Conservation (phyloP, 2,888 invertebrate genomes). For the Drosophila infuscata region DNA sequence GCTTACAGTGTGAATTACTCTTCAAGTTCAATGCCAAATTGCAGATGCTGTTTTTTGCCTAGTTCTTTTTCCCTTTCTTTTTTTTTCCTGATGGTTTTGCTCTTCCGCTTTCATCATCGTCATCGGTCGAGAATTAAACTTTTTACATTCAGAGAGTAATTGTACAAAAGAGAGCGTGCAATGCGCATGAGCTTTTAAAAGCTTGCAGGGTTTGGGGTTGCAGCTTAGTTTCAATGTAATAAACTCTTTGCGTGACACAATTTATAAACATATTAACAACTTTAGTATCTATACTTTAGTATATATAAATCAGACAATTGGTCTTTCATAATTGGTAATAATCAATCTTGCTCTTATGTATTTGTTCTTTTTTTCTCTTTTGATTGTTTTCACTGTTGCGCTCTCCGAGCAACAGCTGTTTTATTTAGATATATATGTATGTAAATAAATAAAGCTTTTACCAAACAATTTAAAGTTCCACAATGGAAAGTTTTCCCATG, state of each 20-base stretch:
- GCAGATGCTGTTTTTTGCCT: constrained; percentile 32
- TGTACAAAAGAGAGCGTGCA: constrained; percentile 24
- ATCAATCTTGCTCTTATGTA: background rate
- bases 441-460: constrained; percentile 2
- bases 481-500: constrained; percentile 61
- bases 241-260: background rate
- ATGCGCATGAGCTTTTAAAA: constrained; percentile 30
- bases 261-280: background rate
- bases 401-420: constrained; percentile 19
- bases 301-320: background rate
- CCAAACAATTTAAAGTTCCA: constrained; percentile 1
- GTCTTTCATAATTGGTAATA: constrained; percentile 1
- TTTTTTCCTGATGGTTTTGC: constrained; percentile 24
- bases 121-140: constrained; percentile 20
- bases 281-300: background rate
- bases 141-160: constrained; percentile 29
- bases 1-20: constrained; percentile 10
- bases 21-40: constrained; percentile 73
- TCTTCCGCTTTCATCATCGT: constrained; percentile 11
- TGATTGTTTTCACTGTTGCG: background rate
- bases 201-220: background rate
- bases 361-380: background rate
- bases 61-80: constrained; percentile 11
- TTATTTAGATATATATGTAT: background rate
- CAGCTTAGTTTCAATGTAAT: background rate